Percentiles rank a stretch among this genome's conserved stretches.
These are phyloP conservation scores for Agrypnus murinus DNA, from an alignment of 2,888 invertebrate genomes.

Conservation along the genomic window DNA sequence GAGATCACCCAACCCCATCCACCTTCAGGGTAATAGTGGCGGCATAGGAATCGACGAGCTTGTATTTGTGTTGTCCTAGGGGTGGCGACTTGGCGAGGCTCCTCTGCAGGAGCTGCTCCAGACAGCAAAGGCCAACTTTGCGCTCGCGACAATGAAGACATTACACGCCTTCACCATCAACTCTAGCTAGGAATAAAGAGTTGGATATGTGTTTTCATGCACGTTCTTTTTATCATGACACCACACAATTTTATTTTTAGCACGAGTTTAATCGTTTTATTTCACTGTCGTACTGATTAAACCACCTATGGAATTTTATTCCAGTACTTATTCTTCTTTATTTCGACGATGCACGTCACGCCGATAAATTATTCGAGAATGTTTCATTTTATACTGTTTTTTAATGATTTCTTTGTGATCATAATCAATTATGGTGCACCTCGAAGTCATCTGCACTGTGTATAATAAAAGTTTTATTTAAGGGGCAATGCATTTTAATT, in stretches of 20 bases:
- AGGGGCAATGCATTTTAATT: slow-evolving; percentile 20
- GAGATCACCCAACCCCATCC: slow-evolving; percentile 92
- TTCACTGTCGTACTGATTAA: slow-evolving; percentile 30
- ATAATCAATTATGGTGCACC: slow-evolving; percentile 39
- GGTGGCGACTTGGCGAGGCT: slow-evolving; percentile 66
- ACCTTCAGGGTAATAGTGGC: slow-evolving; percentile 90
- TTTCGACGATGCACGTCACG: slow-evolving; percentile 35
- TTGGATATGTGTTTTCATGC: slow-evolving; percentile 24
- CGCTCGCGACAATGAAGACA: slow-evolving; percentile 72
- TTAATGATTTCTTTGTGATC: slow-evolving; percentile 34
- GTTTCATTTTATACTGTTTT: slow-evolving; percentile 33
- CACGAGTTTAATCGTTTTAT: slow-evolving; percentile 31
- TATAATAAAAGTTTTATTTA: slow-evolving; percentile 20
- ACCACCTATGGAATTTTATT: slow-evolving; percentile 39
- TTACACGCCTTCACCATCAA: slow-evolving; percentile 50
- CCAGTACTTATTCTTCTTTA: slow-evolving; percentile 35
- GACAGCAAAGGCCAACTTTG: slow-evolving; percentile 73
- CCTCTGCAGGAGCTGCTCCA: slow-evolving; percentile 73
- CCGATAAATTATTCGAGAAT: slow-evolving; percentile 37
- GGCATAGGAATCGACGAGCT: slow-evolving; percentile 78
- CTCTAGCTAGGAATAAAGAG: slow-evolving; percentile 22
- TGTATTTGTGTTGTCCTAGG: slow-evolving; percentile 72
- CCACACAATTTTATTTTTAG: slow-evolving; percentile 32
- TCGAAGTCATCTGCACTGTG: slow-evolving; percentile 14
- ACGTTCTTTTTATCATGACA: slow-evolving; percentile 42